Base-by-base conservation (phyloP, 2,888 invertebrate species). In the Seira ritae region DNA sequence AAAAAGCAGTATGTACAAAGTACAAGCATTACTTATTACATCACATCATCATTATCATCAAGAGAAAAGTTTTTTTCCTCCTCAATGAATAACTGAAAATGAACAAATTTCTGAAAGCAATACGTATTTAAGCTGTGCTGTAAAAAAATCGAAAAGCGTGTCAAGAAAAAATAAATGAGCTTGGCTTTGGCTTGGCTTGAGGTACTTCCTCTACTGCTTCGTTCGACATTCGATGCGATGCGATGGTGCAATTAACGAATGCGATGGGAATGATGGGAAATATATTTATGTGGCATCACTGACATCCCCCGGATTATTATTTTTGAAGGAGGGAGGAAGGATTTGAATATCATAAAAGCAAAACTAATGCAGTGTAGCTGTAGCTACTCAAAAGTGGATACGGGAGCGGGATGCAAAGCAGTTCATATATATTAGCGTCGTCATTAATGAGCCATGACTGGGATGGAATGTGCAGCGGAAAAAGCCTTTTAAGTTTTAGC, bases 371-470 rank as follows among this genome's bases (percentile, higher is more conserved):
- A n/a, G n/a, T n/a, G n/a, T n/a, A n/a, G n/a, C n/a, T n/a, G n/a
- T n/a, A n/a, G n/a, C n/a, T n/a, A n/a, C n/a, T n/a, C n/a, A n/a
- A n/a, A n/a, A n/a, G n/a, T n/a, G n/a, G n/a, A n/a, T n/a, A n/a
- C n/a, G n/a, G n/a, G n/a, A n/a, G n/a, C n/a, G n/a, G n/a, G n/a
- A 31, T 31, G 2, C 31, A 31, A 31, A 19, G 46, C 19, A 50
- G 46, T n/a, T 37, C n/a, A 23, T 19, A 50, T 55, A n/a, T 19
- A 24, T 74, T 66, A 20, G n/a, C 55, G 77, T 42, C 70, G 77
- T 68, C 76, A 76, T 46, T 76, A 76, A 76, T 76, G 76, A 76
- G 76, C 76, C 68, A 37, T 76, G 76, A 76, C 67, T 75, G 31
- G 55, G 31, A 31, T n/a, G n/a, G n/a, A n/a, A n/a, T 42, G 42